A percentile compares a stretch with the other conserved stretches of the same genome.
phyloP scores from a whole-genome alignment of 1,140 invertebrate genomes.

The Heliconius nattereri region DNA sequence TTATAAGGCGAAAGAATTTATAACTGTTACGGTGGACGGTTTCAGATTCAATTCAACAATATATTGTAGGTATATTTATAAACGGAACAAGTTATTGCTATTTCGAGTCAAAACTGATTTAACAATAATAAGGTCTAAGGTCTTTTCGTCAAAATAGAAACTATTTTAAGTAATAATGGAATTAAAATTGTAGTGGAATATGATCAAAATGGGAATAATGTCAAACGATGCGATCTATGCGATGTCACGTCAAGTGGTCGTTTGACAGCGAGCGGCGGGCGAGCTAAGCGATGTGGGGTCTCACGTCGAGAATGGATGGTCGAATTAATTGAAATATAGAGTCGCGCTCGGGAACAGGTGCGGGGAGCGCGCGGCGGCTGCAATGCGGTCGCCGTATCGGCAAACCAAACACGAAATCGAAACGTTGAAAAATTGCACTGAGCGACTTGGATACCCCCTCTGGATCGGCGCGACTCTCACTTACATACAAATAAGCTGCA shows the following conservation, averaged over 20 bases:
- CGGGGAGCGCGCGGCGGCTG: conserved; percentile 45
- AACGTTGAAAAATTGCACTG: conserved; percentile 76
- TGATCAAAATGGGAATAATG: conserved; percentile 33
- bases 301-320: conserved; percentile 65
- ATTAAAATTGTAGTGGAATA: background rate
- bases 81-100: background rate
- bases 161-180: background rate
- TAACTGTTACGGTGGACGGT: conserved; percentile 39
- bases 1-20: conserved; percentile 46
- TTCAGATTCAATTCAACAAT: conserved; percentile 31
- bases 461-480: conserved; percentile 50
- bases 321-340: conserved; percentile 78
- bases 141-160: too few relatives aligned
- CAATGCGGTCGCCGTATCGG: conserved; percentile 60
- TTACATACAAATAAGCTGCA: conserved; percentile 71
- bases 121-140: background rate
- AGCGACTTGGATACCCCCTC: conserved; percentile 69
- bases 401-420: conserved; percentile 70
- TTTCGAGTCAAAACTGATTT: background rate
- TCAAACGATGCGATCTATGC: conserved; percentile 26
- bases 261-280: conserved; percentile 50
- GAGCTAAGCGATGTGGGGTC: conserved; percentile 61
- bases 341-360: conserved; percentile 66
- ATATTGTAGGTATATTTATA: conserved; percentile 2
- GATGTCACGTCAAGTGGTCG: conserved; percentile 42